Base-by-base conservation (phyloP, 64 coral and sea anemone species). In the Actinia tenebrosa region DNA sequence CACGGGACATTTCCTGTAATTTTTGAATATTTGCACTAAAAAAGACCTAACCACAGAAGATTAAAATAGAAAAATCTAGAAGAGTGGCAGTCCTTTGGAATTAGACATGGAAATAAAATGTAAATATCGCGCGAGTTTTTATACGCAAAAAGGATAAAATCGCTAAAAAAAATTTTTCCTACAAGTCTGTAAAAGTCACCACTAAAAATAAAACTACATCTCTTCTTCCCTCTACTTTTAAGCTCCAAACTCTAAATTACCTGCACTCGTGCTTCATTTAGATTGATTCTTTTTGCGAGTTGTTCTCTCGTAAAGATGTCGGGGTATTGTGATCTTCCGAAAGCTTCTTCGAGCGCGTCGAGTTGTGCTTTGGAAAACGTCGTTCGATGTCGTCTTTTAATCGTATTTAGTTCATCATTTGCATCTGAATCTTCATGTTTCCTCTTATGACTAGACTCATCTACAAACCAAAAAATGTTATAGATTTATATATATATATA, bases 241-340 rank as follows among this genome's bases (percentile, higher is more conserved):
- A 59, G 20, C 47, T 56, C 20, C 4, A 54, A 22, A 10, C 44
- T 50, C 79, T 61, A 23, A 56, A 1, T 22, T 97, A 97, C 94
- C 94, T 97, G 94, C 0, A 97, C 94, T 14, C 94, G 84, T 1
- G 94, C 94, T 72, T 97, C 94, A 17, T 86, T 97, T 55, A 97
- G 54, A 44, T 89, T 93, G 43, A 97, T 97, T 69, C 89, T 82
- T 13, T 84, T 87, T 4, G 94, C 94, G 15, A 97, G 88, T 79
- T 93, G 88, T 52, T 97, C 94, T 5, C 94, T 84, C 0, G 94
- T 97, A 59, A 90, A 97, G 25, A 97, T 90, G 18, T 97, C 94
- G 1, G 94, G 91, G 53, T 97, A 97, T 18, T 97, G 94, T 0
- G 94, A 97, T 11, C 91, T 88, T 20, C 53, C 93, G 16, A 97